A percentile compares a stretch with the other conserved stretches of the same genome.
These are phyloP conservation scores for Drosophila lacteicornis DNA, from an alignment of 1,140 invertebrate species.

Conservation along the genomic window DNA sequence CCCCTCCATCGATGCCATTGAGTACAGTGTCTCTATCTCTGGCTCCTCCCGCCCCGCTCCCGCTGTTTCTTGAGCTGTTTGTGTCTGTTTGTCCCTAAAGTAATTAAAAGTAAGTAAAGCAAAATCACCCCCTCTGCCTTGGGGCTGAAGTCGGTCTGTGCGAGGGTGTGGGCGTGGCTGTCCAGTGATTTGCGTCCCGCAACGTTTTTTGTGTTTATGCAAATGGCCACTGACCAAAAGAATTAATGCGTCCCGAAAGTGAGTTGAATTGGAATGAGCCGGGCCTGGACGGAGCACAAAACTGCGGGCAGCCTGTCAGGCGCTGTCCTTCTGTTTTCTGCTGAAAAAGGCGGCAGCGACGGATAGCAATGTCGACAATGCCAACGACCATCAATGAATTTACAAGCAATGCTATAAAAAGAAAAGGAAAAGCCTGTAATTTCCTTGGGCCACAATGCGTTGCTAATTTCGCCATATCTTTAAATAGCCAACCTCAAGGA, in stretches of 20 bases:
- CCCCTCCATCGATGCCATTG: constrained; percentile 33
- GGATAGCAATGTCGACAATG: constrained; percentile 28
- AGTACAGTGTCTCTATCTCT: constrained; percentile 25
- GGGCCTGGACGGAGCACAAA: constrained; percentile 9
- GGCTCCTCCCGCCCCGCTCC: constrained; percentile 1
- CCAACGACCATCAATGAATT: constrained; percentile 51
- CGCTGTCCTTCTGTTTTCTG: constrained; percentile 15
- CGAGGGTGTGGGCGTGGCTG: constrained; percentile 16
- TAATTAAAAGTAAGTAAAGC: constrained; percentile 81
- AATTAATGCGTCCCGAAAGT: constrained; percentile 74
- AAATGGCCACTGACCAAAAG: constrained; percentile 72
- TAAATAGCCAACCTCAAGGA: constrained; percentile 23
- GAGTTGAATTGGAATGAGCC: constrained; percentile 76
- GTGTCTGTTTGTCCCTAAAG: constrained; percentile 74
- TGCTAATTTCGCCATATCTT: constrained; percentile 48
- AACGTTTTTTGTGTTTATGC: constrained; percentile 69
- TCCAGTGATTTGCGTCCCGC: constrained; percentile 55
- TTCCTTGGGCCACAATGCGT: constrained; percentile 35
- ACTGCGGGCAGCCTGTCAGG: constrained; percentile 16
- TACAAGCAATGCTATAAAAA: constrained; percentile 55
- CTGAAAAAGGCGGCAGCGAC: constrained; percentile 12
- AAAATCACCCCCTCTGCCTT: constrained; percentile 36
- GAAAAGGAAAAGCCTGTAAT: constrained; percentile 34
- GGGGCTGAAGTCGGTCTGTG: background rate
- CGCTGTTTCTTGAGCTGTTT: constrained; percentile 36